A percentile compares a stretch with the other conserved stretches of the same genome.
Conservation (phyloP, 2,797 vertebrate species). For the Labroides dimidiatus region DNA sequence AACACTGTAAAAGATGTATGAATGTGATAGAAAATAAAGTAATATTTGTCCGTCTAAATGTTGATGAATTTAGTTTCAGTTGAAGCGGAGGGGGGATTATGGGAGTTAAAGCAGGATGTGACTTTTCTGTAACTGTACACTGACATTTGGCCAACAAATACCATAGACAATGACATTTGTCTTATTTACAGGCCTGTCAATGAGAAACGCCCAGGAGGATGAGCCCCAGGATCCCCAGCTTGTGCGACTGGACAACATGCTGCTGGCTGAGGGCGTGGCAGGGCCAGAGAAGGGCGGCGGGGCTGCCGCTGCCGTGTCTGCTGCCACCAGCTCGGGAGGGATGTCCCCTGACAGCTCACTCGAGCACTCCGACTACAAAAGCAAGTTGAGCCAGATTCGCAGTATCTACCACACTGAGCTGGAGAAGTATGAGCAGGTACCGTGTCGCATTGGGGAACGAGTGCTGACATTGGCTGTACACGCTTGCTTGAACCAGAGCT, state of each 20-base stretch:
- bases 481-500: conserved; percentile 60
- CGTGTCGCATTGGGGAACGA: conserved; percentile 62
- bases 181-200: conserved; percentile 86
- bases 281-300: conserved; percentile 94
- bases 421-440: conserved; percentile 97
- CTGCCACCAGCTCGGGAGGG: conserved; percentile 91
- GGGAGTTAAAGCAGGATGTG: not conserved
- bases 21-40: no score
- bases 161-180: conserved; percentile 17
- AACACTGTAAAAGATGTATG: no score
- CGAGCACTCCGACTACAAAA: conserved; percentile 96
- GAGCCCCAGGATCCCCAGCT: conserved; percentile 93
- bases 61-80: no score
- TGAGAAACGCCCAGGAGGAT: conserved; percentile 92
- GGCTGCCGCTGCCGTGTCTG: conserved; percentile 90
- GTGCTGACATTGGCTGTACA: conserved; percentile 66
- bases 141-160: conserved; percentile 8
- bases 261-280: conserved; percentile 93
- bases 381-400: conserved; percentile 95
- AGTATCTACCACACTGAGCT: conserved; percentile 96
- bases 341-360: conserved; percentile 93
- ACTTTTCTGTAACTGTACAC: not conserved
- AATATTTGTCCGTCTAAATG: not conserved
- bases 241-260: conserved; percentile 95
- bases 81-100: no score